phyloP scores from a whole-genome alignment of 2,113 vertebrate species.

The Sphaerodactylus townsendi region DNA sequence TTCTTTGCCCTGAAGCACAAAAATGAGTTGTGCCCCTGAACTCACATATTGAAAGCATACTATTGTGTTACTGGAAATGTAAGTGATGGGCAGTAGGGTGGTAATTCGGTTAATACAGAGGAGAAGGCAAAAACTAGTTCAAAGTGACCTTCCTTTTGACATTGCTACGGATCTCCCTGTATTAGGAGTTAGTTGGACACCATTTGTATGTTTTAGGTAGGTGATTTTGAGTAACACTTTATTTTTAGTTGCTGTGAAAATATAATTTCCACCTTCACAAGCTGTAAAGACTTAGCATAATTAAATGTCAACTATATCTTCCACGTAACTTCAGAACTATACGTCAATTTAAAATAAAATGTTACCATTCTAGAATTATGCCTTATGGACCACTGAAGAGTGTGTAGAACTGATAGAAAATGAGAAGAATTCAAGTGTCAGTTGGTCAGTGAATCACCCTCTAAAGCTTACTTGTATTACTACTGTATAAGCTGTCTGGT shows the following conservation, averaged over 20 bases:
- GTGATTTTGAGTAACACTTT: neutral
- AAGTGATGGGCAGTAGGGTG: conserved; percentile 3
- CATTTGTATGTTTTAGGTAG: conserved; percentile 4
- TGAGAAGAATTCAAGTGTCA: conserved; percentile 2
- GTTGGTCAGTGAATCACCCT: conserved; percentile 15
- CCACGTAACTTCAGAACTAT: neutral
- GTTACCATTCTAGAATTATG: neutral
- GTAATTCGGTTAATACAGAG: fast-evolving
- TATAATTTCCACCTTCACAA: neutral
- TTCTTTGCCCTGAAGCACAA: conserved; percentile 10
- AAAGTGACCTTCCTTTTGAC: neutral
- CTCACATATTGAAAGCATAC: conserved; percentile 10
- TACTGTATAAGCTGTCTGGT: neutral
- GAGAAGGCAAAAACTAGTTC: neutral
- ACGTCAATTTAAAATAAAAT: neutral
- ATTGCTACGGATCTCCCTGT: neutral
- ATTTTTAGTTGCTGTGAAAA: conserved; percentile 11
- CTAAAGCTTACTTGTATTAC: neutral
- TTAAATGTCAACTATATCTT: neutral
- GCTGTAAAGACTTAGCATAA: neutral
- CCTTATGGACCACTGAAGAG: conserved; percentile 1
- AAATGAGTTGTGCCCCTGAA: conserved; percentile 39
- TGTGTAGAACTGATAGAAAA: neutral
- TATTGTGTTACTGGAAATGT: conserved; percentile 35
- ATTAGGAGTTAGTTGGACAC: neutral